A percentile compares a stretch with the other conserved stretches of the same genome.
Conservation (phyloP, 2,113 vertebrate species). For the Erpornis zantholeuca region DNA sequence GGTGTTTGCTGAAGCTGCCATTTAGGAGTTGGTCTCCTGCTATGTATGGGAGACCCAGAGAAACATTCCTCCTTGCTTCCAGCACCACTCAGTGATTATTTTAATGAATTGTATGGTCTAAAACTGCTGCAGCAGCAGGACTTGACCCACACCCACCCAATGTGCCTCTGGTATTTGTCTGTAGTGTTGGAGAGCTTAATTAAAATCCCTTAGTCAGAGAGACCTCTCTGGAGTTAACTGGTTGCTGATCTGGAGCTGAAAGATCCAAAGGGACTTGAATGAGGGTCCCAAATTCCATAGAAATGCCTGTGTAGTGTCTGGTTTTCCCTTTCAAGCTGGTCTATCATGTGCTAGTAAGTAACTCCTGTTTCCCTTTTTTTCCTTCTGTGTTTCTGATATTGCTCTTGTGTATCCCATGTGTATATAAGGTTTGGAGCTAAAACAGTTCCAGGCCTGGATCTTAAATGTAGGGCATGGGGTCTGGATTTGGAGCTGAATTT, state of each 20-base stretch:
- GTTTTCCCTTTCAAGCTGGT: background rate
- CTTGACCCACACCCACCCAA: background rate
- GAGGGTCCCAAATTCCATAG: background rate
- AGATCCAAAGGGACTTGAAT: background rate
- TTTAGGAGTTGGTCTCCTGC: background rate
- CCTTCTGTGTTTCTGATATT: background rate
- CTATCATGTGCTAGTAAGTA: background rate
- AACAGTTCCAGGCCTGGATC: background rate
- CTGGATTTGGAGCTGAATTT: background rate
- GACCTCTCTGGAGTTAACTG: background rate
- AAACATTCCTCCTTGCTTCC: background rate
- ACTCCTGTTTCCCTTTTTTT: background rate
- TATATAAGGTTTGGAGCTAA: background rate
- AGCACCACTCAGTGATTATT: background rate
- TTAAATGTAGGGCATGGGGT: background rate
- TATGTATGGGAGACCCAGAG: background rate
- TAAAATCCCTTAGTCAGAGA: background rate
- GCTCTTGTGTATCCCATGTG: background rate
- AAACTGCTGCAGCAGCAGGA: background rate
- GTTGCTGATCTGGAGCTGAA: background rate
- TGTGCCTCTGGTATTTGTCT: background rate
- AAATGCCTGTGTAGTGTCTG: background rate
- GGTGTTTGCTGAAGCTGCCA: background rate
- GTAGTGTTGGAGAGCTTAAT: background rate
- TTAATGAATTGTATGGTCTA: background rate